phyloP scores from a whole-genome alignment of 1,140 invertebrate genomes.

The Drosophila gunungcola region DNA sequence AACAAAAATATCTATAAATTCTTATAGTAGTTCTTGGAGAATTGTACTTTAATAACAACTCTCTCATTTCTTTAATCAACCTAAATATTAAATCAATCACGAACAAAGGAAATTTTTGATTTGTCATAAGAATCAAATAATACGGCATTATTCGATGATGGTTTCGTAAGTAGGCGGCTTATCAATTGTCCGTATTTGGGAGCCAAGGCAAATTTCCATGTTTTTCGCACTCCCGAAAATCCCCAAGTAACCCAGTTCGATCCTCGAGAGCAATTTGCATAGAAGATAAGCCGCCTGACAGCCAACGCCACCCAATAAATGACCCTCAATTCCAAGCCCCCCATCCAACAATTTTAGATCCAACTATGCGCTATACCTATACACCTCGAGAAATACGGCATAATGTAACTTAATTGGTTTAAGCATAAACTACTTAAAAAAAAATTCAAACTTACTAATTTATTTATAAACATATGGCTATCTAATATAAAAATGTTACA shows the following conservation, averaged over 20 bases:
- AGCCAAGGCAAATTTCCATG: constrained; percentile 14
- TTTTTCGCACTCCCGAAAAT: constrained; percentile 30
- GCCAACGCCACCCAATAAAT: constrained; percentile 10
- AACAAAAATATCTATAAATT: no score
- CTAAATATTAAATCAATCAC: constrained; percentile 2
- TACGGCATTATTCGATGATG: background rate
- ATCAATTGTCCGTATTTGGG: constrained; percentile 7
- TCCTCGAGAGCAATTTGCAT: constrained; percentile 66
- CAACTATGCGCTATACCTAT: constrained; percentile 29
- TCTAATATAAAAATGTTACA: no score
- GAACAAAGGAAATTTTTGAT: constrained; percentile 19
- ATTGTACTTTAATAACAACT: no score
- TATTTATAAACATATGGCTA: no score
- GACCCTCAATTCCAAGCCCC: constrained; percentile 7
- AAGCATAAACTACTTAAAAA: no score
- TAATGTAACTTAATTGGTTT: no score
- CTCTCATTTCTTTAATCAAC: background rate
- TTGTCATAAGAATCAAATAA: constrained; percentile 12
- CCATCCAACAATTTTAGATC: constrained; percentile 15
- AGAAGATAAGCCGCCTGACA: constrained; percentile 49
- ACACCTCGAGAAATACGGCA: background rate
- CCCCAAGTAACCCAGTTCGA: constrained; percentile 61
- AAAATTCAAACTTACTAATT: no score
- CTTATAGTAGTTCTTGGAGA: no score
- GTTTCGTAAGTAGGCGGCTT: constrained; percentile 2